phyloP scores from a whole-genome alignment of 2,888 invertebrate genomes.

The Endotricha flammealis region DNA sequence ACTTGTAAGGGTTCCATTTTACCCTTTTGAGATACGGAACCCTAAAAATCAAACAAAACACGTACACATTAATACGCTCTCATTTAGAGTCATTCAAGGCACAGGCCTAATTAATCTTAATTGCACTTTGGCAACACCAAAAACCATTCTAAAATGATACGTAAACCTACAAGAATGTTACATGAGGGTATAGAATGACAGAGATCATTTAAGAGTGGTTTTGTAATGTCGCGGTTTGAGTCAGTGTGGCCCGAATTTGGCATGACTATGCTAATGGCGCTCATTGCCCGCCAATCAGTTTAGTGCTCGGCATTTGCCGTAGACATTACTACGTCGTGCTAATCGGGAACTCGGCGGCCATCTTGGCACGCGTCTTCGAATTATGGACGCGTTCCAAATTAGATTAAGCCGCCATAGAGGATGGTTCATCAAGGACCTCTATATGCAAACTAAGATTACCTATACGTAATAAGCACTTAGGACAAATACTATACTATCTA shows the following conservation, averaged over 20 bases:
- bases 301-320: slow-evolving; percentile 53
- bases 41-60: slow-evolving; percentile 12
- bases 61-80: slow-evolving; percentile 21
- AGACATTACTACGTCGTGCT: slow-evolving; percentile 40
- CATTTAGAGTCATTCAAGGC: slow-evolving; percentile 27
- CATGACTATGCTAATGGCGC: slow-evolving; percentile 57
- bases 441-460: no score
- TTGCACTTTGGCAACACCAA: slow-evolving; percentile 34
- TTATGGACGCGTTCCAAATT: slow-evolving; percentile 43
- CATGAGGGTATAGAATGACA: slow-evolving; percentile 18
- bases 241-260: slow-evolving; percentile 47
- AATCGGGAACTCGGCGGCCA: slow-evolving; percentile 26
- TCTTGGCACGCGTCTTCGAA: slow-evolving; percentile 43
- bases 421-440: slow-evolving; percentile 2
- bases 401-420: slow-evolving; percentile 22
- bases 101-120: slow-evolving; percentile 48
- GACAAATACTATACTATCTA: no score
- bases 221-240: slow-evolving; percentile 41
- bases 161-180: slow-evolving; percentile 10
- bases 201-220: slow-evolving; percentile 28
- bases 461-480: no score
- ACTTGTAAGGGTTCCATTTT: no score
- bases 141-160: slow-evolving; percentile 25
- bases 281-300: slow-evolving; percentile 65
- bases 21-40: no score